A percentile compares a stretch with the other conserved stretches of the same genome.
These are phyloP conservation scores for Achlya flavicornis DNA, from an alignment of 2,888 invertebrate genomes.

Conservation along the genomic window DNA sequence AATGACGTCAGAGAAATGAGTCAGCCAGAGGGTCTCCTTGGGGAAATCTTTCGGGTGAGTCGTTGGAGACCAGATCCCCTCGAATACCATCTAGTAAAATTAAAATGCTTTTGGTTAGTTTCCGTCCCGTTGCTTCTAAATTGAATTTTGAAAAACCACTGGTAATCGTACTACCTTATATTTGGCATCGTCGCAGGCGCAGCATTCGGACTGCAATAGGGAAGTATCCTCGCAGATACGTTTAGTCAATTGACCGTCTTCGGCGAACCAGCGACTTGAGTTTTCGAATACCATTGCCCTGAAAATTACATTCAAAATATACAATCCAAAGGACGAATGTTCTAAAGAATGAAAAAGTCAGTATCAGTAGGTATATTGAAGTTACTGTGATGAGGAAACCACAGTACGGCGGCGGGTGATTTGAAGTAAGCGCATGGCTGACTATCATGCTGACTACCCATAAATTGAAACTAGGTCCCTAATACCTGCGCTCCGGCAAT, in stretches of 20 bases:
- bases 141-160: neutral
- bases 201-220: slow-evolving; percentile 86
- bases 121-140: too few relatives aligned
- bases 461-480: too few relatives aligned
- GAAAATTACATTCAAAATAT: slow-evolving; percentile 20
- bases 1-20: slow-evolving; percentile 98
- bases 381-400: too few relatives aligned
- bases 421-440: too few relatives aligned
- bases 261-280: slow-evolving; percentile 92
- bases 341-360: too few relatives aligned
- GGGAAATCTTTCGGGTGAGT: slow-evolving; percentile 99
- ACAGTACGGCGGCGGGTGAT: too few relatives aligned
- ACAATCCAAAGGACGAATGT: neutral
- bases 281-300: slow-evolving; percentile 95
- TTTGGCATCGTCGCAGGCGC: slow-evolving; percentile 98
- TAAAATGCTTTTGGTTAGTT: neutral
- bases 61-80: slow-evolving; percentile 97
- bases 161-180: slow-evolving; percentile 86
- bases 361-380: too few relatives aligned
- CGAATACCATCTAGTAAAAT: slow-evolving; percentile 87
- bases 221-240: slow-evolving; percentile 91
- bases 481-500: too few relatives aligned
- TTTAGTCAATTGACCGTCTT: slow-evolving; percentile 92
- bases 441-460: too few relatives aligned
- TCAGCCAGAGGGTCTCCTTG: slow-evolving; percentile 90